Percentiles rank a stretch among this genome's conserved stretches.
Evolutionary conservation across 2,113 vertebrate species (phyloP).

Genomic region (Circaetus gallicus): DNA sequence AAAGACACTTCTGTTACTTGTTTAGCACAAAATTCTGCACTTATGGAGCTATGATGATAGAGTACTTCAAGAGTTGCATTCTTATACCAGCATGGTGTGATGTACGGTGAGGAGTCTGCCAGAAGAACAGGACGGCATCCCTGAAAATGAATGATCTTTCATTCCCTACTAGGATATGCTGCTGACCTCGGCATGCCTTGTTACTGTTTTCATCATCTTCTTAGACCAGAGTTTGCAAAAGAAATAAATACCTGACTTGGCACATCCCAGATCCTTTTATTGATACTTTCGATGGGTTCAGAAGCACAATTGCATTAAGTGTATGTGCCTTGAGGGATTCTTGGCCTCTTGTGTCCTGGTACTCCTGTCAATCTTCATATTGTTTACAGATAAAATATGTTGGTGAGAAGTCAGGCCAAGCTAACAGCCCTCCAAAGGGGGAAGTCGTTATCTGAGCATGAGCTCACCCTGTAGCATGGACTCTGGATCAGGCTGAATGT

Average conservation of each 20-base stretch:
- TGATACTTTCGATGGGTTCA: background rate
- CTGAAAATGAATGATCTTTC: background rate
- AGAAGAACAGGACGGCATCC: background rate
- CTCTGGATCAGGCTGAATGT: background rate
- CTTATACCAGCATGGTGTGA: background rate
- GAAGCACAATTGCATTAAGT: background rate
- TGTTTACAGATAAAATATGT: background rate
- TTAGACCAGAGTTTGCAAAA: background rate
- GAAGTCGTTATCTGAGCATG: accelerated
- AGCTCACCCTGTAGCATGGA: background rate
- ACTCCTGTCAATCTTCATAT: background rate
- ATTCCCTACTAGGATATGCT: background rate
- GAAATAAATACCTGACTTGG: background rate
- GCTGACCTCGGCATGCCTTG: background rate
- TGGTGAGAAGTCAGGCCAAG: background rate
- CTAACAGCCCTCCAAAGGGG: background rate
- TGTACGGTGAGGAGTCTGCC: background rate
- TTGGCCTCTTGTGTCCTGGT: background rate
- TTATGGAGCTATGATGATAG: background rate
- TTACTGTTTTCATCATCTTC: background rate
- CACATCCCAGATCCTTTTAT: background rate
- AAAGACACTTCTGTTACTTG: background rate
- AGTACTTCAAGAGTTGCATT: background rate
- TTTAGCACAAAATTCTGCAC: background rate
- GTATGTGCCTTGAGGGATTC: background rate